phyloP scores from a whole-genome alignment of 1,140 invertebrate species.

The Drosophila tropicalis region DNA sequence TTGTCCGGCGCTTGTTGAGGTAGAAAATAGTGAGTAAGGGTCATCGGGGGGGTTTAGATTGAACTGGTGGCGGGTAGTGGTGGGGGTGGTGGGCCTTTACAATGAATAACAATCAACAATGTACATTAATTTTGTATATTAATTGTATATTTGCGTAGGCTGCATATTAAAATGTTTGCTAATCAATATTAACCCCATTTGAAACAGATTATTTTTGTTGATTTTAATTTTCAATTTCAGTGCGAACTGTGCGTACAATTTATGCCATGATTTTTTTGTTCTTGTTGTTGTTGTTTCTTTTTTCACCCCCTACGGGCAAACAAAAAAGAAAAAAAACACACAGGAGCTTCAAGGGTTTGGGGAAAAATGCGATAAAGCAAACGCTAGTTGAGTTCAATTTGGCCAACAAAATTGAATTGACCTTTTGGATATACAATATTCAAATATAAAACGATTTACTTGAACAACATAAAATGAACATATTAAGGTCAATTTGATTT shows the following conservation, averaged over 20 bases:
- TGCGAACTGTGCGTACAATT: conserved; percentile 1
- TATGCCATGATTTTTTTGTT: background rate
- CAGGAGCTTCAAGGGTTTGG: background rate
- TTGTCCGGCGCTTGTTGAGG: conserved; percentile 37
- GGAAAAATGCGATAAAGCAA: background rate
- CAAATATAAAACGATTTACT: background rate
- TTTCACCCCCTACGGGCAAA: background rate
- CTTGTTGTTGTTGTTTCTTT: background rate
- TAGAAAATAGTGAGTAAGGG: background rate
- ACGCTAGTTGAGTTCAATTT: conserved; percentile 6
- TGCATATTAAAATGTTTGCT: conserved; percentile 72
- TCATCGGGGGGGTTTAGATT: background rate
- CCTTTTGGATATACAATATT: conserved; percentile 3
- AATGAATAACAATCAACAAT: conserved; percentile 82
- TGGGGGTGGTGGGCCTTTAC: conserved; percentile 27
- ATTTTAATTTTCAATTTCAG: conserved; percentile 39
- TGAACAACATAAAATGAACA: conserved; percentile 5
- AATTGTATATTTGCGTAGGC: conserved; percentile 73
- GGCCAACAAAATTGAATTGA: conserved; percentile 11
- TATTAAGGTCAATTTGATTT: conserved; percentile 9
- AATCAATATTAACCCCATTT: conserved; percentile 66
- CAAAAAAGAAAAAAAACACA: background rate
- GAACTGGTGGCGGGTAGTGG: background rate
- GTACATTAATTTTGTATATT: conserved; percentile 79
- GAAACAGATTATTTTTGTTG: conserved; percentile 51